These are phyloP conservation scores for Dendrolimus punctatus DNA, from an alignment of 1,140 invertebrate genomes.

Conservation along the genomic window DNA sequence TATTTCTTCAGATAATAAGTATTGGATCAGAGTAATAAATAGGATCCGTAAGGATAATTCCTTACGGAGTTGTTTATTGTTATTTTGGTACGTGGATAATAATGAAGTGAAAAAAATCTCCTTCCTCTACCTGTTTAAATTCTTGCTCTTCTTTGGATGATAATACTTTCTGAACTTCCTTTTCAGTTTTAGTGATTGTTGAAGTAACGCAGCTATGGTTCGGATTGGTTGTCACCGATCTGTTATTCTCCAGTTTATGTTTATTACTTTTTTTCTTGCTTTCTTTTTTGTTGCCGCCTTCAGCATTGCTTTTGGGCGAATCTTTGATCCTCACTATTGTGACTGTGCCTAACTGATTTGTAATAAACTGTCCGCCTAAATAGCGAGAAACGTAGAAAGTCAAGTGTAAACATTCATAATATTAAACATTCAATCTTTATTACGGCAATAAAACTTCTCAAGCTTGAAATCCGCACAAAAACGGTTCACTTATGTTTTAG, in stretches of 20 bases:
- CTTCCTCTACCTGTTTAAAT: constrained; percentile 12
- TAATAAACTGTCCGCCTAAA: constrained; percentile 12
- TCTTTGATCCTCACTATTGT: constrained; percentile 73
- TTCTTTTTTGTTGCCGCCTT: constrained; percentile 69
- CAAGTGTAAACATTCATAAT: constrained; percentile 12
- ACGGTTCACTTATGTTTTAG: too few relatives aligned
- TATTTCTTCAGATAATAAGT: too few relatives aligned
- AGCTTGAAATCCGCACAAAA: too few relatives aligned
- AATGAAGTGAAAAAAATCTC: too few relatives aligned
- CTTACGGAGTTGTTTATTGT: too few relatives aligned
- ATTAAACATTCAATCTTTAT: too few relatives aligned
- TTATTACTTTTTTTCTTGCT: constrained; percentile 69
- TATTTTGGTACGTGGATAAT: too few relatives aligned
- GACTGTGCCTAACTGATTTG: constrained; percentile 39
- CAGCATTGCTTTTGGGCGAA: constrained; percentile 69
- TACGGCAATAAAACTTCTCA: too few relatives aligned
- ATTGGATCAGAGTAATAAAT: too few relatives aligned
- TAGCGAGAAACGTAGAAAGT: constrained; percentile 12
- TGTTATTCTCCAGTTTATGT: constrained; percentile 54
- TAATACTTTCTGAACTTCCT: constrained; percentile 39
- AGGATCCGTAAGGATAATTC: too few relatives aligned
- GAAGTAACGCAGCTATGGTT: constrained; percentile 29
- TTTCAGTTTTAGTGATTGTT: constrained; percentile 39
- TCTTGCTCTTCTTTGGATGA: constrained; percentile 32
- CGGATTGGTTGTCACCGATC: constrained; percentile 46